Percentiles rank a stretch among this genome's conserved stretches.
These are phyloP conservation scores for Atlantisia rogersi DNA, from an alignment of 2,113 vertebrate genomes.

Conservation along the genomic window DNA sequence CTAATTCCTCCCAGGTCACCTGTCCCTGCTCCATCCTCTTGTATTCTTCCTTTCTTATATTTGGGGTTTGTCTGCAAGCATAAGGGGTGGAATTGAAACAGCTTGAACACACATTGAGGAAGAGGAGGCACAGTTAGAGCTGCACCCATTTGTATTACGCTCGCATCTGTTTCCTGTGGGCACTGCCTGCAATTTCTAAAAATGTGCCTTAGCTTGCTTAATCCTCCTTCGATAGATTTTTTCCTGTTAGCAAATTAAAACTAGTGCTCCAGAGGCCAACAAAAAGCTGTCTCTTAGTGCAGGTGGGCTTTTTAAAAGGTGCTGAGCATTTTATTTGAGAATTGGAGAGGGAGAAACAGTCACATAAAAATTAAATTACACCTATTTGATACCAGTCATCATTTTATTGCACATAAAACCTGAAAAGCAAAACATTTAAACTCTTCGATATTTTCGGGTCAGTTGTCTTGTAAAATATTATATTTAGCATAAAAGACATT, in stretches of 20 bases:
- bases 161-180: not conserved
- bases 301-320: slow-evolving; percentile 55
- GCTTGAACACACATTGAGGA: not conserved
- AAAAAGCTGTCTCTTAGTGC: slow-evolving; percentile 25
- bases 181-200: not conserved
- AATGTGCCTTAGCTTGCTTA: slow-evolving; percentile 21
- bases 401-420: slow-evolving; percentile 48
- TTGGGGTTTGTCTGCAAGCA: not conserved
- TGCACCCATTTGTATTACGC: not conserved
- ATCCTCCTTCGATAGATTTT: slow-evolving; percentile 14
- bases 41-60: not conserved
- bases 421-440: slow-evolving; percentile 34
- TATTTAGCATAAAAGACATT: slow-evolving; percentile 34
- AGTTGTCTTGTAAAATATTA: not conserved
- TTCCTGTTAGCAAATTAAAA: slow-evolving; percentile 60
- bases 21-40: not conserved
- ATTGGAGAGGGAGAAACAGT: slow-evolving; percentile 25
- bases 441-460: not conserved
- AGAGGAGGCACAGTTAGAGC: not conserved
- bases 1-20: not conserved
- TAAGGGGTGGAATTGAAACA: not conserved
- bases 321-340: slow-evolving; percentile 58
- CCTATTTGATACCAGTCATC: slow-evolving; percentile 50
- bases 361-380: slow-evolving; percentile 55
- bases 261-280: slow-evolving; percentile 23